Conservation (phyloP, 1,140 invertebrate species). For the Diachasmimorpha longicaudata region DNA sequence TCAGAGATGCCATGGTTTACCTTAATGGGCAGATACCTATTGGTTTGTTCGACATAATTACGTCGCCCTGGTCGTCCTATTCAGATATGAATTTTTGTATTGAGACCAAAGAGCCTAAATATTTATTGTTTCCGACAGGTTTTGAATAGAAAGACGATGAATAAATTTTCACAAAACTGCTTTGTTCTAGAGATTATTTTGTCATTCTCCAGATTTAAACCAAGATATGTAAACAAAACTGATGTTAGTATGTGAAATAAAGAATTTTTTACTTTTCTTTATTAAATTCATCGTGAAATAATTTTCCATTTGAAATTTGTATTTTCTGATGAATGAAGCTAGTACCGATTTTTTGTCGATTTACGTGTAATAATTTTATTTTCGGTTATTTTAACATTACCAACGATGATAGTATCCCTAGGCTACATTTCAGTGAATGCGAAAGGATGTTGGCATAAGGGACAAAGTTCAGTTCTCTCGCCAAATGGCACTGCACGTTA, state of each 20-base stretch:
- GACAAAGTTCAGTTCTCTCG: constrained; percentile 1
- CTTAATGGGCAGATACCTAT: not conserved
- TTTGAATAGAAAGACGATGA: not conserved
- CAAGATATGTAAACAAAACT: not conserved
- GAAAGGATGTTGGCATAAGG: not conserved
- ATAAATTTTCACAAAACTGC: too few relatives aligned
- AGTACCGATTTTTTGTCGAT: not conserved
- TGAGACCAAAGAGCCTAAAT: not conserved
- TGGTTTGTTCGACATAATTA: not conserved
- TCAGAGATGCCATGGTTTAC: not conserved
- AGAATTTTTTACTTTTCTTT: too few relatives aligned
- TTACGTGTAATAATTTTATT: not conserved
- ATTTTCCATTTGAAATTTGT: not conserved
- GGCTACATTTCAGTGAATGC: not conserved
- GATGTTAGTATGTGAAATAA: too few relatives aligned
- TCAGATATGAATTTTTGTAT: not conserved
- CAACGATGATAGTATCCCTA: not conserved
- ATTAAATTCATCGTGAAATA: not conserved
- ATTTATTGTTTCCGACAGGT: not conserved
- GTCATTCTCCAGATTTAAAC: too few relatives aligned
- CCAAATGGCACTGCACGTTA: not conserved
- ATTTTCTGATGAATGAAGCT: not conserved
- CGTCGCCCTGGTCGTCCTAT: not conserved
- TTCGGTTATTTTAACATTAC: not conserved
- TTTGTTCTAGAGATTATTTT: too few relatives aligned